Evolutionary conservation across 2,797 vertebrate species (phyloP).

Genomic region (Danio albolineatus): DNA sequence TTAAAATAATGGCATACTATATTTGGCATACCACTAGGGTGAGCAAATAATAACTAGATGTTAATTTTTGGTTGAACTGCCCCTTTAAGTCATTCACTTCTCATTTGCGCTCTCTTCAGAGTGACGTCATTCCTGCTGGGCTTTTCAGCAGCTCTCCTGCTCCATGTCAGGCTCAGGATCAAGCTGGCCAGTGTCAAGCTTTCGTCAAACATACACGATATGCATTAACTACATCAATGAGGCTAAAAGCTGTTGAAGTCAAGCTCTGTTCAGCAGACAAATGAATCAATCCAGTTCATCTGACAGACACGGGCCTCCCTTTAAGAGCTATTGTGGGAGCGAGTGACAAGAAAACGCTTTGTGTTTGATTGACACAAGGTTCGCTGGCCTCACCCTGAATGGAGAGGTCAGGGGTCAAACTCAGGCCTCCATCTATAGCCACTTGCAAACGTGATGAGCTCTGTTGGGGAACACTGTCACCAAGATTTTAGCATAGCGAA

Average conservation of each 20-base stretch:
- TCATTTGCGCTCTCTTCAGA: constrained; percentile 45
- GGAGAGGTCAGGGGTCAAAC: constrained; percentile 50
- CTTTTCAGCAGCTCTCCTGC: constrained; percentile 47
- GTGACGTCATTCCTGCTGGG: constrained; percentile 59
- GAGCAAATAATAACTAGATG: neutral
- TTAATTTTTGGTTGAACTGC: neutral
- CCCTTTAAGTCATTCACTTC: constrained; percentile 41
- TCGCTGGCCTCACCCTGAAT: constrained; percentile 59
- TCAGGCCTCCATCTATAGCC: constrained; percentile 52
- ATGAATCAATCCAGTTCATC: constrained; percentile 56
- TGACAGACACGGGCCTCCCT: constrained; percentile 50
- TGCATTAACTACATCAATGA: constrained; percentile 58
- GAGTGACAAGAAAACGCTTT: constrained; percentile 54
- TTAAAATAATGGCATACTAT: no score
- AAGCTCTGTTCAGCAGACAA: constrained; percentile 42
- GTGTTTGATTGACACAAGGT: constrained; percentile 59
- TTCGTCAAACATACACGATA: constrained; percentile 48
- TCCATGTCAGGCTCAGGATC: constrained; percentile 35
- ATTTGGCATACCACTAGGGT: neutral
- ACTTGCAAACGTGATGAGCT: constrained; percentile 57
- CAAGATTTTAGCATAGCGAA: constrained; percentile 52
- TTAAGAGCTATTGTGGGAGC: constrained; percentile 53
- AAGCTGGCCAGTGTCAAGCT: constrained; percentile 53
- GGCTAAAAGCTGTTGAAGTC: constrained; percentile 54
- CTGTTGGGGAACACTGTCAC: constrained; percentile 44